phyloP scores from a whole-genome alignment of 2,113 vertebrate species.

The Nanger granti region DNA sequence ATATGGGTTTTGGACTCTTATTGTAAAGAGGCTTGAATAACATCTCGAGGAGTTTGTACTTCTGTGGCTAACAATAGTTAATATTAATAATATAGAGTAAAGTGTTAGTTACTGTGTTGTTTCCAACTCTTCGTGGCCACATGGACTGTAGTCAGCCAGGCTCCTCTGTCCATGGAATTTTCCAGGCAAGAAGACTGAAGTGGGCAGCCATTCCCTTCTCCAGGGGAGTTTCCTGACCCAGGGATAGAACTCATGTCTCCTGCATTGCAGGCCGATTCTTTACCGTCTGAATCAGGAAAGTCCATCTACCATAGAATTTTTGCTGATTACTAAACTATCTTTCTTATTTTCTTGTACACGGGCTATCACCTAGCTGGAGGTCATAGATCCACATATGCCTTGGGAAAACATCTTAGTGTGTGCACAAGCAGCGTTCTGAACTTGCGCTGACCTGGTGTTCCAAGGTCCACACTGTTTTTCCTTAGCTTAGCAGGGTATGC shows the following conservation, averaged over 20 bases:
- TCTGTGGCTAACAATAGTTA: background rate
- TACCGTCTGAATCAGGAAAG: background rate
- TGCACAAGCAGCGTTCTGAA: background rate
- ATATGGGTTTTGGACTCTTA: background rate
- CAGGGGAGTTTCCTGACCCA: background rate
- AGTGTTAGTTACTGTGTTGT: background rate
- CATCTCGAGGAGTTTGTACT: background rate
- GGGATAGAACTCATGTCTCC: background rate
- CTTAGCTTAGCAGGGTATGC: background rate
- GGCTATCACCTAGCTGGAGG: background rate
- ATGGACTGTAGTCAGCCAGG: background rate
- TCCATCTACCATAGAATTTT: background rate
- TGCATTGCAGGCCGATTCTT: background rate
- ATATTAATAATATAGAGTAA: background rate
- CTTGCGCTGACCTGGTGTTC: rapidly evolving
- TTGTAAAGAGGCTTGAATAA: background rate
- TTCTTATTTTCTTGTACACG: background rate
- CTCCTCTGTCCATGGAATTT: background rate
- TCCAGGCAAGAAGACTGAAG: background rate
- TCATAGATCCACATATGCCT: background rate
- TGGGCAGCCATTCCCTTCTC: background rate
- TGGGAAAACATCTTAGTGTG: background rate
- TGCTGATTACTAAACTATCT: background rate
- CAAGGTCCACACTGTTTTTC: background rate
- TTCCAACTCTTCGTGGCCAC: background rate